Evolutionary conservation across 2,113 vertebrate species (phyloP), one percentile per base, ranked within the genome.

Genomic region (Esox niger): DNA sequence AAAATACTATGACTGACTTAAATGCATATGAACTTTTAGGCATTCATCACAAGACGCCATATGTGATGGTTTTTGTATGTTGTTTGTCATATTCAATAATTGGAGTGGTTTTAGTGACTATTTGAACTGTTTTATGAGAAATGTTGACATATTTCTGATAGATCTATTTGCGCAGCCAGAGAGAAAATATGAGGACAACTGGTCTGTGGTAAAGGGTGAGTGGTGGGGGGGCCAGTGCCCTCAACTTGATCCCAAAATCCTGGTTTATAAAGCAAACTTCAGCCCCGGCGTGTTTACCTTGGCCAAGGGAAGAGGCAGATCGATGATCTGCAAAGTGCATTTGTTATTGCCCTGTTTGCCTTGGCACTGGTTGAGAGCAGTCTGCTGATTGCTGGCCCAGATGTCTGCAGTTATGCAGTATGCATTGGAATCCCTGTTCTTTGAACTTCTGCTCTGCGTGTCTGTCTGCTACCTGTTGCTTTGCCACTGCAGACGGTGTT

Each of bases 241-340:
- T 86, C 73, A 60, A 88, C 90, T 68, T 88, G 87, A 89, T 92
- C 91, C 87, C 91, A 76, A 84, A 88, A 91, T 89, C 78, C 90
- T 84, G 85, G 89, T 94, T 93, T 92, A 90, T 92, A 94, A 94
- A 95, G 93, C 93, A 94, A 93, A 94, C 93, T 93, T 88, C 91
- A 94, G 92, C 90, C 91, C 87, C 80, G 82, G 90, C 91, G 90
- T 95, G 92, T 95, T 95, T 95, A 93, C 92, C 88, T 94, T 95
- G 94, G 93, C 93, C 91, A 90, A 85, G 88, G n/a, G 86, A 81
- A 71, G 75, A 78, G 78, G 90, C 88, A 92, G 93, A 94, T 94
- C 93, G 93, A 94, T 95, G 94, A 94, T 93, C 93, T 95, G 94
- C 90, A 94, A 95, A 95, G 94, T 95, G 94, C 92, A 95, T 95